Percentiles rank a stretch among this genome's conserved stretches.
Evolutionary conservation across 2,888 invertebrate species (phyloP).

Genomic region (Drosophila meridionalis): DNA sequence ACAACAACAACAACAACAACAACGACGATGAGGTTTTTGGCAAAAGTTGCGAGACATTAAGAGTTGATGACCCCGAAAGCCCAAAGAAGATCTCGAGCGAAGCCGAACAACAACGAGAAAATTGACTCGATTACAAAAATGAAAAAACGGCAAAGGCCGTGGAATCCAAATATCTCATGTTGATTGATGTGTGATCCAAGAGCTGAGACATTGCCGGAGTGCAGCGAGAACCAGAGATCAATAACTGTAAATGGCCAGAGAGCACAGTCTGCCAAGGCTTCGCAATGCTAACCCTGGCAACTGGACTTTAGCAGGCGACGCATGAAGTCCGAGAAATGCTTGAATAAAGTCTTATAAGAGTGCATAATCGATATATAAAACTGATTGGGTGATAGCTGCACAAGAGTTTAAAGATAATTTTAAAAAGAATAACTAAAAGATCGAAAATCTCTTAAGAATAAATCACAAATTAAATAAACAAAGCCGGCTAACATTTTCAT

Average conservation of each 20-base stretch:
- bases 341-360: not conserved
- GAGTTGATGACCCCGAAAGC: constrained; percentile 73
- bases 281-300: not conserved
- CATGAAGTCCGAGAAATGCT: not conserved
- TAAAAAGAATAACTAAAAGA: not conserved
- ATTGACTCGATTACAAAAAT: constrained; percentile 29
- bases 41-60: constrained; percentile 46
- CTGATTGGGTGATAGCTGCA: not conserved
- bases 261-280: constrained; percentile 1
- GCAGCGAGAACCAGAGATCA: constrained; percentile 9
- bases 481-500: not conserved
- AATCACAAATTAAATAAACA: not conserved
- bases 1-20: constrained; percentile 28
- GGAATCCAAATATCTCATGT: constrained; percentile 29
- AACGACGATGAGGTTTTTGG: constrained; percentile 30
- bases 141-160: constrained; percentile 43
- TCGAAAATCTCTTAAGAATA: too few relatives aligned
- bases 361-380: not conserved
- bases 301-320: not conserved
- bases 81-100: constrained; percentile 54
- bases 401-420: too few relatives aligned
- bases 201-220: constrained; percentile 14
- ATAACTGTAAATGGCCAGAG: constrained; percentile 36
- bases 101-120: constrained; percentile 44
- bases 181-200: constrained; percentile 4